Percentiles rank a stretch among this genome's conserved stretches.
Conservation (phyloP, 2,888 invertebrate genomes). For the Eupithecia vulgata region DNA sequence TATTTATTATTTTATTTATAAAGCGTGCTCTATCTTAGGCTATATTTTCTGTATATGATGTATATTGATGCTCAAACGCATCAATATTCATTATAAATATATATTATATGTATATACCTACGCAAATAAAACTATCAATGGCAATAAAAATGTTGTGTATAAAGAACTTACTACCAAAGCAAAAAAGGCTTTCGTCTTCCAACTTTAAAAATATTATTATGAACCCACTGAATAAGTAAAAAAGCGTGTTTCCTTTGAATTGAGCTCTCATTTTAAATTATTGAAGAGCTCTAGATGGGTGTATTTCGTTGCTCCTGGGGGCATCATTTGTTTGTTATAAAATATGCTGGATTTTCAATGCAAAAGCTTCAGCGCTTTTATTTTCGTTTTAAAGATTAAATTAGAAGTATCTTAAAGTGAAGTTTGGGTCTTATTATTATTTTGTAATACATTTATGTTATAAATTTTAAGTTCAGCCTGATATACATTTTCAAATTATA, state of each 20-base stretch:
- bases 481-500: too few relatives aligned
- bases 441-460: too few relatives aligned
- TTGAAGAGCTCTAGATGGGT: not conserved
- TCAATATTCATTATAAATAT: too few relatives aligned
- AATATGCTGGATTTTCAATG: not conserved
- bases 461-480: not conserved
- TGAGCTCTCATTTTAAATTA: not conserved
- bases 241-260: not conserved
- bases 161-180: not conserved
- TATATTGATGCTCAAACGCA: too few relatives aligned
- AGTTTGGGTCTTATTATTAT: too few relatives aligned
- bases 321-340: constrained; percentile 2
- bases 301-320: not conserved
- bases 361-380: not conserved
- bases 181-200: not conserved
- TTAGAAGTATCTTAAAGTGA: not conserved
- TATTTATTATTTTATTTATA: too few relatives aligned
- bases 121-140: too few relatives aligned
- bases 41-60: too few relatives aligned
- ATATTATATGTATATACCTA: too few relatives aligned
- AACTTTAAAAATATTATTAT: not conserved
- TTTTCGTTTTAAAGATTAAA: not conserved
- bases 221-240: not conserved
- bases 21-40: too few relatives aligned
- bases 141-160: not conserved